A percentile compares a stretch with the other conserved stretches of the same genome.
These are phyloP conservation scores for Cephalopterus ornatus DNA, from an alignment of 2,113 vertebrate species.

Conservation along the genomic window DNA sequence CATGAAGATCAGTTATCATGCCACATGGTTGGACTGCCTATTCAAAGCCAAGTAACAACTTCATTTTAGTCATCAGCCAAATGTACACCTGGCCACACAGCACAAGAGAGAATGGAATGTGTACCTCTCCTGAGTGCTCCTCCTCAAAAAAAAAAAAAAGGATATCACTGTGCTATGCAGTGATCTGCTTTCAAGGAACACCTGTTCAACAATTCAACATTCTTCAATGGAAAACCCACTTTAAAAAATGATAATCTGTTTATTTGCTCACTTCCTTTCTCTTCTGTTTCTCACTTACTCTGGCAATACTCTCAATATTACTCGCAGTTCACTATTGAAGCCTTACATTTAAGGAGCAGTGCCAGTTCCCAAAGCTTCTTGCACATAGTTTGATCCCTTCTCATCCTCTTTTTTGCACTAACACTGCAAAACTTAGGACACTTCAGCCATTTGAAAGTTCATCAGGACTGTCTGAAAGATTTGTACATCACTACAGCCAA, in stretches of 20 bases:
- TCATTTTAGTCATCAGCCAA: background rate
- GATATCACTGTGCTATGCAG: background rate
- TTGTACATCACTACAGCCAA: background rate
- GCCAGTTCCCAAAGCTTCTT: background rate
- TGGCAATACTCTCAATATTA: background rate
- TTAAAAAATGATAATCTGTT: background rate
- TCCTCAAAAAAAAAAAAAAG: background rate
- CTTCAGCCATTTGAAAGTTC: background rate
- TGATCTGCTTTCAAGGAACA: background rate
- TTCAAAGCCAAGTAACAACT: background rate
- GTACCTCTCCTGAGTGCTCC: background rate
- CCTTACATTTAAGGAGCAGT: background rate
- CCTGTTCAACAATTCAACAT: background rate
- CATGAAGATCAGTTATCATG: background rate
- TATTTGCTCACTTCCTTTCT: background rate
- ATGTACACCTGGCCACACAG: fast-evolving
- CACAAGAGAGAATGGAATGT: background rate
- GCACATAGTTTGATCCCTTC: background rate
- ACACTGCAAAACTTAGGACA: background rate
- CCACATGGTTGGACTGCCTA: background rate
- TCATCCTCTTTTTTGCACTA: background rate
- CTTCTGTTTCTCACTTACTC: background rate
- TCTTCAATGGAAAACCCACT: background rate
- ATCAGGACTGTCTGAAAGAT: background rate
- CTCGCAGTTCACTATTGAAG: background rate